Base-by-base conservation (phyloP, 37 sponge, comb jelly and placozoan genomes). In the Lycopodina hypogea region DNA sequence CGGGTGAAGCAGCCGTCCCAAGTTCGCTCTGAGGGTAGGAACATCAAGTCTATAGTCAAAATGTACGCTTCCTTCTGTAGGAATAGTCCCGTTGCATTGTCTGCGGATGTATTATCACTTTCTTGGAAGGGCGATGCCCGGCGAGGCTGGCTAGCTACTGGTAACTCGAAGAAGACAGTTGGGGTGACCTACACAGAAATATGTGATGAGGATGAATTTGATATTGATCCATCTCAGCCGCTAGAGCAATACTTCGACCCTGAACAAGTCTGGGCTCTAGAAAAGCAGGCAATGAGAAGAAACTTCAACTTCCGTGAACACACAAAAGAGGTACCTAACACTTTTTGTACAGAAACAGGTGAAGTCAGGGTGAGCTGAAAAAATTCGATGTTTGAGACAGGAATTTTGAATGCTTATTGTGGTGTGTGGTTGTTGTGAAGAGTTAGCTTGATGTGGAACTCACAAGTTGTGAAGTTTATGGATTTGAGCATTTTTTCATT, bases 241-340 rank as follows among this genome's bases (percentile, higher is more conserved):
- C 29, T 78, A 12, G 39, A 24, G 4, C 35, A 59, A 26, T 39
- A 29, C 39, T 41, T 3, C 19, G 74, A 52, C 40, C 40, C 26
- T 0, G 48, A 58, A 34, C 19, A 64, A 14, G 83, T 74, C 14
- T 50, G 71, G 57, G 67, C 76, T 42, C 59, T 91, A 40, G 87
- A 83, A 35, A 56, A 58, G 8, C 92, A 91, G 33, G 83, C 65
- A 32, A 79, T 87, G 84, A 78, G 92, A 67, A 83, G 84, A 35
- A 93, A 93, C 76, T 95, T 95, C 87, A 95, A 95, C 56, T 91
- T 95, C 57, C 75, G 92, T 51, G 95, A 95, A 35, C 95, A 95
- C 59, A 45, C 92, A n/a, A 64, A 85, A 32, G 89, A 95, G 79
- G 95, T 95, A 52, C 48, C 48, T 45, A 45, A 9, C 48, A 45